Percentiles rank a stretch among this genome's conserved stretches.
Evolutionary conservation across 2,888 invertebrate species (phyloP).

Genomic region (Cantharis rufa): DNA sequence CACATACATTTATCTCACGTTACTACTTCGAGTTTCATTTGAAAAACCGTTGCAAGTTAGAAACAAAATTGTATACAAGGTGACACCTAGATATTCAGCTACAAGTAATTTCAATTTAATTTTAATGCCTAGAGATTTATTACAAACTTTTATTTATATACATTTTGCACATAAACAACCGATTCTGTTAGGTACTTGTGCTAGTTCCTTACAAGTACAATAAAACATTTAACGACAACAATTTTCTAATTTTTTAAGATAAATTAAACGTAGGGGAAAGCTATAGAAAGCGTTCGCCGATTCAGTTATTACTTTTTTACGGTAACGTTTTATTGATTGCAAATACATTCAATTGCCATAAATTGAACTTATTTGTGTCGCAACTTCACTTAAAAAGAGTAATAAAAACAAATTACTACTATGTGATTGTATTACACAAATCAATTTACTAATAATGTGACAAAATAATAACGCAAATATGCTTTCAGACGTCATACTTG

Average conservation of each 20-base stretch:
- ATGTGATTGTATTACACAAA: background rate
- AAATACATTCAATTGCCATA: background rate
- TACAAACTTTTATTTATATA: background rate
- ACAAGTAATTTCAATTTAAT: background rate
- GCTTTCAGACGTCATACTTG: background rate
- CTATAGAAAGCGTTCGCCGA: background rate
- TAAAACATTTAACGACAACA: background rate
- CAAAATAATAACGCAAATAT: background rate
- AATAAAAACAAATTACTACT: background rate
- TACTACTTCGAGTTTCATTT: background rate
- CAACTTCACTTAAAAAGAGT: background rate
- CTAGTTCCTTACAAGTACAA: background rate
- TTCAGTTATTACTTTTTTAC: background rate
- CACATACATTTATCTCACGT: background rate
- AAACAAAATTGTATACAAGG: background rate
- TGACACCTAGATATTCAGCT: background rate
- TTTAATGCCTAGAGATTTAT: background rate
- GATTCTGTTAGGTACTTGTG: background rate
- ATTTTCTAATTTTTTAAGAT: conserved; percentile 2
- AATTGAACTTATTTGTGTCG: background rate
- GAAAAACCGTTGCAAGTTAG: background rate
- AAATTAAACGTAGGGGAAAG: background rate
- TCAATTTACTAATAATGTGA: background rate
- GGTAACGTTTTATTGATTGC: background rate
- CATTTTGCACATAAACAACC: background rate